Percentiles rank a stretch among this genome's conserved stretches.
Conservation (phyloP, 2,113 vertebrate genomes). For the Pleuronectes platessa region DNA sequence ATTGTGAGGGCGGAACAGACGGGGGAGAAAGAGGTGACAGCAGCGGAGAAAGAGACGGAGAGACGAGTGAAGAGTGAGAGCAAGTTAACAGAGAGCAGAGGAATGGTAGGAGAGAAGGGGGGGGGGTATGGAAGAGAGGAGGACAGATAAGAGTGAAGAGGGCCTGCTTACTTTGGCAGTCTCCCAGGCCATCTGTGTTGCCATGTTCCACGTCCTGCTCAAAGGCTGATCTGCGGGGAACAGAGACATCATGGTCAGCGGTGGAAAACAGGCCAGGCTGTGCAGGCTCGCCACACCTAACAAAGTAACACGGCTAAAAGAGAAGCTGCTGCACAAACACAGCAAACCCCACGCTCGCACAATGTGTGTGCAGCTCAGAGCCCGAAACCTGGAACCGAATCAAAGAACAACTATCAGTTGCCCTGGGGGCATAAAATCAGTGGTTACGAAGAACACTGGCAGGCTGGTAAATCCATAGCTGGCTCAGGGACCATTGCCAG, state of each 20-base stretch:
- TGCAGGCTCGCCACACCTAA: conserved; percentile 58
- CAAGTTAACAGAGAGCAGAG: conserved; percentile 59
- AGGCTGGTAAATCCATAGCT: conserved; percentile 59
- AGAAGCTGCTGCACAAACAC: conserved; percentile 46
- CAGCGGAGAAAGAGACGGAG: conserved; percentile 47
- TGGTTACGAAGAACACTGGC: conserved; percentile 50
- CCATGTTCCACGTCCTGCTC: conserved; percentile 97
- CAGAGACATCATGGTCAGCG: conserved; percentile 84
- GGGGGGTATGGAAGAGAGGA: conserved; percentile 44
- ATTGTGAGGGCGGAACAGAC: conserved; percentile 71
- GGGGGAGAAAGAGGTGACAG: conserved; percentile 67
- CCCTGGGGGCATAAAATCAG: conserved; percentile 59
- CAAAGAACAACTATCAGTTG: conserved; percentile 62
- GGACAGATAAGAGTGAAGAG: conserved; percentile 78
- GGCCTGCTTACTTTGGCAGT: conserved; percentile 99
- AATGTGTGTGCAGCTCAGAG: conserved; percentile 38
- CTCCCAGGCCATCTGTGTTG: conserved; percentile 98
- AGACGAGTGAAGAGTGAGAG: conserved; percentile 47
- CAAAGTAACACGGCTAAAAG: conserved; percentile 56
- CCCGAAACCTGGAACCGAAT: conserved; percentile 55
- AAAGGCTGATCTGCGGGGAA: conserved; percentile 90
- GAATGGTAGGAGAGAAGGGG: conserved; percentile 2
- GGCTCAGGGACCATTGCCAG: conserved; percentile 36
- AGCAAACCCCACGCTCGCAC: conserved; percentile 25
- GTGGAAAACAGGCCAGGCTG: conserved; percentile 72